Evolutionary conservation across 2,113 vertebrate genomes (phyloP).

Genomic region (Psilopogon haemacephalus): DNA sequence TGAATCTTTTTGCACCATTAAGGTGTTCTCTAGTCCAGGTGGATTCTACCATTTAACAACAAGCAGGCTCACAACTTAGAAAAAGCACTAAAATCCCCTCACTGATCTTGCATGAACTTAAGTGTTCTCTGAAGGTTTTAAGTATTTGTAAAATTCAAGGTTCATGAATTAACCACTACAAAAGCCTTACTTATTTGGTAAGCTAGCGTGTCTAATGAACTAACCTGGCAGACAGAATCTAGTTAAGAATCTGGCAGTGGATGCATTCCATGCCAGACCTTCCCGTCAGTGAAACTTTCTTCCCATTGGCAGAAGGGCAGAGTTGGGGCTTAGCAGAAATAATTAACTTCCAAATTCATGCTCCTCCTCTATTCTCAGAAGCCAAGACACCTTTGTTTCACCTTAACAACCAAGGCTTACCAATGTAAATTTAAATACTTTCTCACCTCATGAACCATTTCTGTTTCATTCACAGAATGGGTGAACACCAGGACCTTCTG

Average conservation of each 20-base stretch:
- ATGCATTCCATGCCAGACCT: neutral
- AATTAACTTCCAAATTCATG: neutral
- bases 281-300: neutral
- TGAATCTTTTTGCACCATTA: neutral
- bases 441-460: slow-evolving; percentile 83
- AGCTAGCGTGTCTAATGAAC: neutral
- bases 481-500: slow-evolving; percentile 89
- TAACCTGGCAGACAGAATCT: neutral
- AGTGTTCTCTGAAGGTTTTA: neutral
- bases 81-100: neutral
- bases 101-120: neutral
- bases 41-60: neutral
- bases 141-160: neutral
- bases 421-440: neutral
- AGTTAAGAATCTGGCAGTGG: neutral
- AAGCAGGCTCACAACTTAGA: neutral
- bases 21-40: neutral
- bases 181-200: neutral
- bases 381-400: neutral
- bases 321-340: neutral
- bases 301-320: neutral
- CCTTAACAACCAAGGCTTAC: accelerated
- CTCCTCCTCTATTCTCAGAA: neutral
- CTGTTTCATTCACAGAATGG: slow-evolving; percentile 78
- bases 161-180: neutral